These are phyloP conservation scores for Megalops cyprinoides DNA, from an alignment of 2,797 vertebrate species.

Conservation along the genomic window DNA sequence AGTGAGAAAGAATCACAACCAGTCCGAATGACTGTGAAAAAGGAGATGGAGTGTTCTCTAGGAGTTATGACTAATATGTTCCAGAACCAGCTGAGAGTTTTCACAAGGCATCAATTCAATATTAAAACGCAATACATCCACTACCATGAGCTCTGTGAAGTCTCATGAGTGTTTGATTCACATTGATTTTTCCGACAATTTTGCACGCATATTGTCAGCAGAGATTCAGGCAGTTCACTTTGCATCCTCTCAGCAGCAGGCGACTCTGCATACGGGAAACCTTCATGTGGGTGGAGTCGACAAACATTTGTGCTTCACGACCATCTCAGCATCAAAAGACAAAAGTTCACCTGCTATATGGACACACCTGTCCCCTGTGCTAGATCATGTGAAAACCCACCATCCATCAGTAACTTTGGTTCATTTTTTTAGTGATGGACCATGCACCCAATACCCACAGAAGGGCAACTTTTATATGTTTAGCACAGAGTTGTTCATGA, in stretches of 20 bases:
- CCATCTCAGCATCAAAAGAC: not conserved
- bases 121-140: constrained; percentile 16
- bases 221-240: constrained; percentile 27
- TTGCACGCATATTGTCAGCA: constrained; percentile 10
- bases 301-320: too few species aligned
- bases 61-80: constrained; percentile 25
- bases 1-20: constrained; percentile 19
- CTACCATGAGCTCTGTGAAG: constrained; percentile 24
- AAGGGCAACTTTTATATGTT: constrained; percentile 1
- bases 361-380: not conserved
- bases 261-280: too few species aligned
- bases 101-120: constrained; percentile 36
- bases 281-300: too few species aligned
- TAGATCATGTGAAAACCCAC: not conserved
- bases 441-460: not conserved
- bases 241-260: constrained; percentile 14
- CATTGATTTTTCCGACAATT: constrained; percentile 32
- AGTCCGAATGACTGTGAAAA: constrained; percentile 29
- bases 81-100: constrained; percentile 23
- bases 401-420: not conserved
- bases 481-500: not conserved
- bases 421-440: not conserved
- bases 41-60: constrained; percentile 19
- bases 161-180: constrained; percentile 29
- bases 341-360: constrained; percentile 4